Evolutionary conservation across 2,797 vertebrate genomes (phyloP).

Genomic region (Phataginus tetradactyla): DNA sequence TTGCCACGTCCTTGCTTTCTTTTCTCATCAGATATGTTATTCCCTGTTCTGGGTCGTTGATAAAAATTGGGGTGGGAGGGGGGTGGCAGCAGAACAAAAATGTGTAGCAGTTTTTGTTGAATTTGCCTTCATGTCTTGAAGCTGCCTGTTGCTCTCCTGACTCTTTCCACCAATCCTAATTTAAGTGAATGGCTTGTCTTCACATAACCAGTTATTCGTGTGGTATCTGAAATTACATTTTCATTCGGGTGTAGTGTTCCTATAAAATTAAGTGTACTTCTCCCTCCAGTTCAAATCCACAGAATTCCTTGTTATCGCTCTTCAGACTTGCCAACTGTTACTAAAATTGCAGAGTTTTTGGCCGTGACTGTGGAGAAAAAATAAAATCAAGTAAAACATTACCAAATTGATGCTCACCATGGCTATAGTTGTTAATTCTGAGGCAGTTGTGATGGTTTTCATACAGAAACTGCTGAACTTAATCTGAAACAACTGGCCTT

Average conservation of each 20-base stretch:
- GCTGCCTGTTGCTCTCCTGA: background rate
- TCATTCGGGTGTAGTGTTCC: constrained; percentile 2
- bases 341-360: constrained; percentile 39
- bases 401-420: background rate
- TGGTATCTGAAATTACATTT: constrained; percentile 53
- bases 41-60: constrained; percentile 63
- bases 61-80: background rate
- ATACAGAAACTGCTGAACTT: constrained; percentile 76
- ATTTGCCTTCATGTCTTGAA: background rate
- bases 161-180: background rate
- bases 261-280: background rate
- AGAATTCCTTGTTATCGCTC: background rate
- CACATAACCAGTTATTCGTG: constrained; percentile 45
- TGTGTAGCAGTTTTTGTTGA: background rate
- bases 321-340: constrained; percentile 45
- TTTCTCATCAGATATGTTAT: constrained; percentile 18
- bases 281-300: constrained; percentile 57
- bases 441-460: constrained; percentile 47
- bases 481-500: constrained; percentile 77
- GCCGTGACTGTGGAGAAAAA: background rate
- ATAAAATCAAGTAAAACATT: background rate
- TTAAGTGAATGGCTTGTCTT: constrained; percentile 37
- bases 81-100: background rate
- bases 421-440: constrained; percentile 63
- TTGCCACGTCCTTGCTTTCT: background rate